Evolutionary conservation across 2,113 vertebrate species (phyloP), one percentile per base, ranked within the genome.

Genomic region (Candoia aspera): DNA sequence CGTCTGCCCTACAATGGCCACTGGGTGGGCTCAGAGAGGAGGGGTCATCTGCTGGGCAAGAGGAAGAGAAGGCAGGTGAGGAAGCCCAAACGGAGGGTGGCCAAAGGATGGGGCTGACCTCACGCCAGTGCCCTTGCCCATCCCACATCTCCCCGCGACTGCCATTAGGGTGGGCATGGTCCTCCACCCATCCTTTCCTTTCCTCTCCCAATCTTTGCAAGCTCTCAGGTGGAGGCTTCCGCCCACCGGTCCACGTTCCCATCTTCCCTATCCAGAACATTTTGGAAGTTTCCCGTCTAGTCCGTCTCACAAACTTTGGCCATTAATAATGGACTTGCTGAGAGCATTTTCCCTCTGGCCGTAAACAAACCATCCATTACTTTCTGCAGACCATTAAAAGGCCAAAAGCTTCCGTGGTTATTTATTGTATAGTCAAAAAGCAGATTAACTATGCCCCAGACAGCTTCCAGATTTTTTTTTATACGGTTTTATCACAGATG

Each of bases 181-280:
- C 2, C 4, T 17, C 33, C 15, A 19, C n/a, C 13, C 15, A 19
- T 15, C 13, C 73, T 6, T 2, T 37, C 6, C 1, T 2, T 6
- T 83, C 73, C 79, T 42, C 42, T 24, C 21, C 42, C 4, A 37
- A 21, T 46, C 79, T 84, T 46, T 84, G 19, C 79, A 10, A 46
- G 19, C 21, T 46, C 79, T 24, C 19, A 0, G 33, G 3, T 8
- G 15, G 33, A 37, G 49, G 37, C 49, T 49, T 26, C 46, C 6
- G 26, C 21, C 21, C 26, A 68, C 26, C 86, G 95, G 96, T 89
- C 96, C 95, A 73, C 93, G 96, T 0, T 21, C 97, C 37, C 93
- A 0, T 0, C 95, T 95, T 2, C 53, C 62, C 54, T 94, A 24
- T 26, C 23, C 46, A 26, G 46, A 55, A n/a, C 8, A 11, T 86